Percentiles rank a stretch among this genome's conserved stretches.
These are phyloP conservation scores for Hartigia nigra DNA, from an alignment of 2,888 invertebrate genomes.

Conservation along the genomic window DNA sequence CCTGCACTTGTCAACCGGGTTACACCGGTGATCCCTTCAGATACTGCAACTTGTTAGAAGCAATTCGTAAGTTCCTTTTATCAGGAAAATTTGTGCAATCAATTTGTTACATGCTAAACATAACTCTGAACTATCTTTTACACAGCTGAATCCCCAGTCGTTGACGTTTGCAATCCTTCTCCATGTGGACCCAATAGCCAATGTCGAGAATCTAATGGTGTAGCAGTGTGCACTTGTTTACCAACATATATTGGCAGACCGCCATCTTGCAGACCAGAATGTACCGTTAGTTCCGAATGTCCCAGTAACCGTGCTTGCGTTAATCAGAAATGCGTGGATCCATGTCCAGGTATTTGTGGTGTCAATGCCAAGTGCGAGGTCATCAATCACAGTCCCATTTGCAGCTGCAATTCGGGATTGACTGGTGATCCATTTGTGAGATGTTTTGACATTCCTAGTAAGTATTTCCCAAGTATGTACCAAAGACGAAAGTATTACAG, in stretches of 20 bases:
- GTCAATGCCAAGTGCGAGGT: slow-evolving; percentile 70
- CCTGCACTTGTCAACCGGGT: slow-evolving; percentile 72
- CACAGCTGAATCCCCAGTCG: slow-evolving; percentile 49
- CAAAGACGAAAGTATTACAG: neutral
- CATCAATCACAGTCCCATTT: slow-evolving; percentile 71
- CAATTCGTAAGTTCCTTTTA: slow-evolving; percentile 68
- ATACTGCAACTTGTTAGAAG: slow-evolving; percentile 67
- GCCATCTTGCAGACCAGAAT: slow-evolving; percentile 82
- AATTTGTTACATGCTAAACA: neutral
- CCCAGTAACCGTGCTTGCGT: slow-evolving; percentile 77
- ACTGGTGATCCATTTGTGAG: slow-evolving; percentile 69
- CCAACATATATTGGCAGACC: slow-evolving; percentile 78
- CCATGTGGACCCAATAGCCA: slow-evolving; percentile 84
- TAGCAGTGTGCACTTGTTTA: slow-evolving; percentile 81
- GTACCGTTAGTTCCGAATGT: slow-evolving; percentile 80
- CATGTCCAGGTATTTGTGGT: slow-evolving; percentile 72
- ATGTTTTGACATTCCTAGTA: slow-evolving; percentile 47
- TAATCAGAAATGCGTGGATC: slow-evolving; percentile 80
- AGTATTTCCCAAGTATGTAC: neutral
- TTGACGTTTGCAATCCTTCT: slow-evolving; percentile 76
- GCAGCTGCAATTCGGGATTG: slow-evolving; percentile 69
- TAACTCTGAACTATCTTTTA: slow-evolving; percentile 2
- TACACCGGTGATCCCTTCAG: slow-evolving; percentile 77
- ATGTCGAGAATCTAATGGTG: slow-evolving; percentile 71
- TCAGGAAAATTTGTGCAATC: neutral